These are phyloP conservation scores for Heliconius congener DNA, from an alignment of 1,140 invertebrate genomes.

Conservation along the genomic window DNA sequence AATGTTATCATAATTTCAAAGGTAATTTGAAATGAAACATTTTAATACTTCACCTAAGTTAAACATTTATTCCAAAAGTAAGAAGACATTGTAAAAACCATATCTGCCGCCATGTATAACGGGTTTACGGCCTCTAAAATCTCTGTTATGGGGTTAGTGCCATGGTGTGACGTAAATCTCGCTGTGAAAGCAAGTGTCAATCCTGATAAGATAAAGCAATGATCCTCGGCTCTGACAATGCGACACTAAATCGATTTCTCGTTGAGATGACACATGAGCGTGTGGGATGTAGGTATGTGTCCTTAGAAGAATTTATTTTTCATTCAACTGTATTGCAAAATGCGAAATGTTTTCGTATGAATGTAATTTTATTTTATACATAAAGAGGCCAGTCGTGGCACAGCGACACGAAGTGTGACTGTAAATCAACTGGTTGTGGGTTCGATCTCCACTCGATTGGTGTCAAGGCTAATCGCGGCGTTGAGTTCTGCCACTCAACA, in stretches of 20 bases:
- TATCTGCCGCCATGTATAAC: not conserved
- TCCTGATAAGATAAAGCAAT: constrained; percentile 20
- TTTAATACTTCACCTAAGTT: not conserved
- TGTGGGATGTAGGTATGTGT: not conserved
- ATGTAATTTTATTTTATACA: not conserved
- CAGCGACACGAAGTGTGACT: too few relatives aligned
- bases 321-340: too few relatives aligned
- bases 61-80: not conserved
- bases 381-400: too few relatives aligned
- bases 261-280: constrained; percentile 11
- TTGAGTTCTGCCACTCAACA: too few relatives aligned
- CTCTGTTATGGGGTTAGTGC: constrained; percentile 9
- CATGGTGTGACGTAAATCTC: not conserved
- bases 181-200: constrained; percentile 17
- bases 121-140: constrained; percentile 5
- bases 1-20: not conserved
- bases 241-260: constrained; percentile 17
- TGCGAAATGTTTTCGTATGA: too few relatives aligned
- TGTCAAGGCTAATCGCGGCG: too few relatives aligned
- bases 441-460: too few relatives aligned
- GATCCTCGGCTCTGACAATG: constrained; percentile 14
- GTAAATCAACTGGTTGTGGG: too few relatives aligned
- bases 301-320: not conserved
- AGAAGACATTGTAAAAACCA: not conserved
- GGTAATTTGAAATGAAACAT: not conserved